Percentiles rank a stretch among this genome's conserved stretches.
Evolutionary conservation across 2,888 invertebrate species (phyloP).

Genomic region (Macaria notata): DNA sequence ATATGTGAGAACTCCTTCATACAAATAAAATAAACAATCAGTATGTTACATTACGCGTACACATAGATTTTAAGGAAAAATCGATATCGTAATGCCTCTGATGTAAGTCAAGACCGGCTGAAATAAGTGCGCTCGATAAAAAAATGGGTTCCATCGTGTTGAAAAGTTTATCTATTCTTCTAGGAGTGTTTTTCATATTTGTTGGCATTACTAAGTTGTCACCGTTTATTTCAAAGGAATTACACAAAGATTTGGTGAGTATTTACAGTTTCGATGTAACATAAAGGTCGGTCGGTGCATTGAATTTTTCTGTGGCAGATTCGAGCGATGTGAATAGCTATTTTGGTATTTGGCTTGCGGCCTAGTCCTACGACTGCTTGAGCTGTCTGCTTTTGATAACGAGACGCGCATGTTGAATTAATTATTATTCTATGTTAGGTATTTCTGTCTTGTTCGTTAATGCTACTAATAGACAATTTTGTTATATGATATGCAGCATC

Average conservation of each 20-base stretch:
- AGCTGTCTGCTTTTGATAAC: conserved; percentile 63
- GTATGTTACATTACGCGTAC: conserved; percentile 19
- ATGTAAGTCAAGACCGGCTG: conserved; percentile 42
- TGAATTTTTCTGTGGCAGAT: conserved; percentile 69
- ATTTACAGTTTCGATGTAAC: conserved; percentile 27
- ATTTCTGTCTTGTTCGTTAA: too few relatives aligned
- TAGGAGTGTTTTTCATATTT: conserved; percentile 97
- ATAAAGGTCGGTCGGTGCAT: conserved; percentile 68
- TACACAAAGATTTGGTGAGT: conserved; percentile 97
- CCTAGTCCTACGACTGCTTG: conserved; percentile 69
- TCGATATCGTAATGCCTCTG: conserved; percentile 32
- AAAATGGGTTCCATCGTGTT: conserved; percentile 88
- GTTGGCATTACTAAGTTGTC: conserved; percentile 96
- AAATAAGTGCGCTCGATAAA: conserved; percentile 34
- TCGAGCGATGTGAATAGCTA: conserved; percentile 71
- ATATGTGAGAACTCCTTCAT: conserved; percentile 22
- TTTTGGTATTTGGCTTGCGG: conserved; percentile 80
- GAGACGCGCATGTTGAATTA: conserved; percentile 35
- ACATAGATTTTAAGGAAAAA: conserved; percentile 21
- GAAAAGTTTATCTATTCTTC: conserved; percentile 93
- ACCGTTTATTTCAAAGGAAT: conserved; percentile 95
- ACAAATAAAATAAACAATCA: conserved; percentile 5
- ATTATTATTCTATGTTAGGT: conserved; percentile 9
- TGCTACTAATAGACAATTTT: too few relatives aligned
- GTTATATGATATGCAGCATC: too few relatives aligned